phyloP scores from a whole-genome alignment of 2,113 vertebrate genomes.

The Condylura cristata region DNA sequence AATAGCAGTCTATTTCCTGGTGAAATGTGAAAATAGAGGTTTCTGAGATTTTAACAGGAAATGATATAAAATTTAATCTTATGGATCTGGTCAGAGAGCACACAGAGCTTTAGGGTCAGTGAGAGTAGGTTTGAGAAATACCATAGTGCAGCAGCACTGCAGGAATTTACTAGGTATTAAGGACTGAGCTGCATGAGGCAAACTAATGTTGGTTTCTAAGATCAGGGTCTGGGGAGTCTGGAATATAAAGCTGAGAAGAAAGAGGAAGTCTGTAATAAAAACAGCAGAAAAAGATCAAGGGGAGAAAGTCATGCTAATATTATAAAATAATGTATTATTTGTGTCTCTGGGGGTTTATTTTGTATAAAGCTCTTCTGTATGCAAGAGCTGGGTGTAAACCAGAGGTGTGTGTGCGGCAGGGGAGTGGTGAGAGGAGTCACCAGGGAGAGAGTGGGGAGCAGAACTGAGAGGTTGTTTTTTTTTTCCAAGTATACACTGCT shows the following conservation, averaged over 20 bases:
- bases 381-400: too few species aligned
- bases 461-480: too few species aligned
- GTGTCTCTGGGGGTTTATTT: neutral
- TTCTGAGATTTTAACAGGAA: neutral
- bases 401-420: too few species aligned
- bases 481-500: too few species aligned
- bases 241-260: neutral
- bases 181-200: rapidly evolving
- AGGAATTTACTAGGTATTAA: neutral
- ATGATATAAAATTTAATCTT: neutral
- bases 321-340: neutral
- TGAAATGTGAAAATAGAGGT: neutral
- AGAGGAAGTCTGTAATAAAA: neutral
- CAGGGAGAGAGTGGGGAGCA: too few species aligned
- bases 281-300: neutral
- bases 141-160: neutral
- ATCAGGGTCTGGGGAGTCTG: neutral
- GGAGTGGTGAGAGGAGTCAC: too few species aligned
- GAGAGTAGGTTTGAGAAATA: neutral
- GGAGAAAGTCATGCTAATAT: neutral
- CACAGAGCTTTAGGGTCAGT: neutral
- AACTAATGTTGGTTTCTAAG: rapidly evolving
- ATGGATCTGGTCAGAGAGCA: neutral
- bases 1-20: neutral
- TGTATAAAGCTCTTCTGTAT: too few species aligned